A percentile compares a stretch with the other conserved stretches of the same genome.
Evolutionary conservation across 35 echinoderm and acorn worm species (phyloP).

Genomic region (Hemicentrotus pulcherrimus): DNA sequence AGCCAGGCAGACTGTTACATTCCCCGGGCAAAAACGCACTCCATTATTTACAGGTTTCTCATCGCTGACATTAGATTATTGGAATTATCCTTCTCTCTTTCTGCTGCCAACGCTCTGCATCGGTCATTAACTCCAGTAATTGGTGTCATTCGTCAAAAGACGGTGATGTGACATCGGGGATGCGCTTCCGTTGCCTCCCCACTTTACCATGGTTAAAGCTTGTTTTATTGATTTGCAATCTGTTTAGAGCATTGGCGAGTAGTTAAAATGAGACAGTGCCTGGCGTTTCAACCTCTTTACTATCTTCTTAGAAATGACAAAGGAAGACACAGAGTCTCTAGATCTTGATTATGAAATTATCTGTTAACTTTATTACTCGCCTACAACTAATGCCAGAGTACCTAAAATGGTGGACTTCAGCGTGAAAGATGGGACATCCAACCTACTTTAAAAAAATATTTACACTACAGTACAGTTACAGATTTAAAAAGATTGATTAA

Average conservation of each 20-base stretch:
- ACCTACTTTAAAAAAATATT: too few relatives aligned
- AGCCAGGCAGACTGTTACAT: conserved; percentile 12
- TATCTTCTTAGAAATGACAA: neutral
- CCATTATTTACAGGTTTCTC: conserved; percentile 35
- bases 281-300: neutral
- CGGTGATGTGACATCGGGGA: conserved; percentile 7
- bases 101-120: conserved; percentile 14
- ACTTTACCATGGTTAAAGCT: conserved; percentile 11
- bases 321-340: neutral
- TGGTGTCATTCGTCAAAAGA: conserved; percentile 38
- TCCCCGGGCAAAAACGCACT: conserved; percentile 3
- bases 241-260: neutral
- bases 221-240: conserved; percentile 19
- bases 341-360: neutral
- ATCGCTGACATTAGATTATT: conserved; percentile 31
- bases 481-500: too few relatives aligned
- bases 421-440: too few relatives aligned
- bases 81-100: conserved; percentile 20
- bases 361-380: neutral
- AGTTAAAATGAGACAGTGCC: neutral
- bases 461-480: too few relatives aligned
- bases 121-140: conserved; percentile 44
- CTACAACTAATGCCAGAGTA: neutral
- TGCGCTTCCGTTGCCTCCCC: conserved; percentile 13
- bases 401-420: too few relatives aligned